Base-by-base conservation (phyloP, 2,888 invertebrate genomes). In the Drosophila tripunctata region DNA sequence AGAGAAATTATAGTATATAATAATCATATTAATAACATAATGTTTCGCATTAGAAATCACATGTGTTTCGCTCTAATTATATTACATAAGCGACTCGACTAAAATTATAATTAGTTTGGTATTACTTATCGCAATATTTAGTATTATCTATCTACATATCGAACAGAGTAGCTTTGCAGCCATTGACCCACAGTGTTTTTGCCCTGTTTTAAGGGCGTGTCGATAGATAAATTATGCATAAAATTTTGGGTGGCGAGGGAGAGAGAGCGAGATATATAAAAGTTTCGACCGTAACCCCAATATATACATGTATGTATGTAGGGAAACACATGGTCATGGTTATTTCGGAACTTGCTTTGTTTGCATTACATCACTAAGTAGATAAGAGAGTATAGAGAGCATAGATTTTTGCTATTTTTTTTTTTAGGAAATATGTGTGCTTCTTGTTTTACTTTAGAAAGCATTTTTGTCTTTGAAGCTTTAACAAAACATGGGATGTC, bases 181-280 rank as follows among this genome's bases (percentile, higher is more conserved):
- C 69, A 43, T 48, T 70, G 70, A 69, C 70, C 70, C 36, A 61
- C 52, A 48, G 50, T 36, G 63, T 40, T 38, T 56, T 22, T 48
- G 7, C 4, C 7, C n/a, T 12, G 19, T 45, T 30, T 35, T 7
- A 19, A 31, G 31, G 68, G 62, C 30, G 57, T 43, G 58, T 27
- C 61, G 12, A 12, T 1, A 45, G 54, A 55, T 72, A 67, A 67
- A 60, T 64, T 56, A 72, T 63, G 44, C 73, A 72, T 54, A 43
- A 45, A n/a, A 24, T 2, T 56, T n/a, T n/a, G n/a, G n/a, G n/a
- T n/a, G n/a, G n/a, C n/a, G n/a, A n/a, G n/a, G n/a, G n/a, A n/a
- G n/a, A n/a, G n/a, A n/a, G n/a, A n/a, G n/a, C n/a, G n/a, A n/a
- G n/a, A n/a, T n/a, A n/a, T n/a, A n/a, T n/a, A n/a, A 27, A 27